These are phyloP conservation scores for Pao palembangensis DNA, from an alignment of 2,113 vertebrate genomes.

Conservation along the genomic window DNA sequence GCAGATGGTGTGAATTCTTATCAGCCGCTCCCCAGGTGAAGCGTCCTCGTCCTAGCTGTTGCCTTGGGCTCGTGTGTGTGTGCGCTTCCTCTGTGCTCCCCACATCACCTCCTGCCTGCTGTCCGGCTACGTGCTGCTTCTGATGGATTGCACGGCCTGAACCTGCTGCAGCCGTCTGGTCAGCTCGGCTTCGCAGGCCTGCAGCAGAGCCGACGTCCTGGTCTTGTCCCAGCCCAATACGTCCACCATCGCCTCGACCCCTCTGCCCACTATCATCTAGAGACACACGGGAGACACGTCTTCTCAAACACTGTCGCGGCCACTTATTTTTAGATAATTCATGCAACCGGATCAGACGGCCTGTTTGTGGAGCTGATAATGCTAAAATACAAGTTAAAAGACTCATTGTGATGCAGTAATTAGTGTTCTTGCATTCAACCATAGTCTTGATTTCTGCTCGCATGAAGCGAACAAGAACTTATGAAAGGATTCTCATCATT, in stretches of 20 bases:
- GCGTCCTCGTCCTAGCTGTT: conserved; percentile 26
- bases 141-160: conserved; percentile 68
- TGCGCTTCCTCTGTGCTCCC: not conserved
- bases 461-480: not conserved
- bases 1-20: conserved; percentile 41
- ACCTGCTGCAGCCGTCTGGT: conserved; percentile 63
- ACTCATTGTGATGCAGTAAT: too few species aligned
- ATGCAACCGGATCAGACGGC: not conserved
- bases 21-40: conserved; percentile 58
- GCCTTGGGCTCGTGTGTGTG: conserved; percentile 24
- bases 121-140: conserved; percentile 37
- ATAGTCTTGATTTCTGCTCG: not conserved
- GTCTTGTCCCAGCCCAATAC: conserved; percentile 64
- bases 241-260: conserved; percentile 52
- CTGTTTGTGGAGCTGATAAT: not conserved
- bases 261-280: conserved; percentile 69
- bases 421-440: too few species aligned
- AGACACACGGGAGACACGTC: not conserved
- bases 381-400: too few species aligned
- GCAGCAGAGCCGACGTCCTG: conserved; percentile 59
- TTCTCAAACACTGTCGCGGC: too few species aligned
- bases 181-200: conserved; percentile 69
- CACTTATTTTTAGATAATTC: too few species aligned
- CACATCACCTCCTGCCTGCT: conserved; percentile 13
- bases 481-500: not conserved